phyloP scores from a whole-genome alignment of 2,797 vertebrate genomes.

The Phoxinus dragarum region DNA sequence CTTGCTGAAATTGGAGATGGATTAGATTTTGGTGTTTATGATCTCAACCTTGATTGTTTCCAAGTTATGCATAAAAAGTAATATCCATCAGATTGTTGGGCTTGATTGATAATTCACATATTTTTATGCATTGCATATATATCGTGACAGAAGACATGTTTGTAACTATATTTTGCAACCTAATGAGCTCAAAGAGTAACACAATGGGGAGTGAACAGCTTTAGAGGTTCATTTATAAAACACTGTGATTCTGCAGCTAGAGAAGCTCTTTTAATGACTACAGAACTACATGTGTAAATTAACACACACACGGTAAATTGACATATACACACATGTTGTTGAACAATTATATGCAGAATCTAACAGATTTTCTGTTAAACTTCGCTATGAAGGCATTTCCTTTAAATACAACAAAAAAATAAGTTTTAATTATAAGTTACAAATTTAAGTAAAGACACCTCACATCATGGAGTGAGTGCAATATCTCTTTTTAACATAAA shows the following conservation, averaged over 20 bases:
- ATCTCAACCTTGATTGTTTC: constrained; percentile 48
- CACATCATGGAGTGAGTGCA: no score
- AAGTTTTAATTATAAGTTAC: no score
- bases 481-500: no score
- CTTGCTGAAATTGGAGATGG: constrained; percentile 39
- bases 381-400: no score
- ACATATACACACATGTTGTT: fast-evolving
- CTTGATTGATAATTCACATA: constrained; percentile 27
- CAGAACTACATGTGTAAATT: neutral
- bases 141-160: neutral
- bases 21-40: constrained; percentile 41
- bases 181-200: constrained; percentile 16
- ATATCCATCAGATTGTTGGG: constrained; percentile 34
- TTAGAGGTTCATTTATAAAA: neutral
- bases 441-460: no score
- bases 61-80: constrained; percentile 24
- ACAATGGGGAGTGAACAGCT: neutral
- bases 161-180: neutral
- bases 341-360: no score
- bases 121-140: neutral
- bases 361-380: no score
- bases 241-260: neutral
- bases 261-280: constrained; percentile 4
- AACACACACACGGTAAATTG: neutral
- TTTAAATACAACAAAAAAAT: no score